A percentile compares a stretch with the other conserved stretches of the same genome.
Conservation (phyloP, 2,888 invertebrate species). For the Empis livida region DNA sequence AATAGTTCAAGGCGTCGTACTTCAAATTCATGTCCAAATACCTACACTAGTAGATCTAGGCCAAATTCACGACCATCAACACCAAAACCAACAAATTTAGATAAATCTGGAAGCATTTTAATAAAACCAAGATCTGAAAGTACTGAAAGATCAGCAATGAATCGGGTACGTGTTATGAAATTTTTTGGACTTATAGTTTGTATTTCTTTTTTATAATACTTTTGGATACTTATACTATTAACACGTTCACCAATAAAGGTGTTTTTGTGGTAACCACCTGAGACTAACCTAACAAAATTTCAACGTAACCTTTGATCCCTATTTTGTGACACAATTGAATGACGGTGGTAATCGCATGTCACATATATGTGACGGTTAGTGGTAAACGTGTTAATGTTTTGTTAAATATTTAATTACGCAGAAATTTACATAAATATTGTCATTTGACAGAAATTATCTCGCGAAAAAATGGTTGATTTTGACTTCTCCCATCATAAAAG, state of each 20-base stretch:
- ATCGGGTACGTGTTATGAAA: conserved; percentile 13
- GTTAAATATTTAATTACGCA: too few relatives aligned
- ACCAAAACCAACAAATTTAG: conserved; percentile 26
- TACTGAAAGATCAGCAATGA: conserved; percentile 24
- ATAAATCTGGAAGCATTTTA: conserved; percentile 6
- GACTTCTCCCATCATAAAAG: conserved; percentile 37
- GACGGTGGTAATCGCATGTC: too few relatives aligned
- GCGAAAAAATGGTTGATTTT: conserved; percentile 37
- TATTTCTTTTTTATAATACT: too few relatives aligned
- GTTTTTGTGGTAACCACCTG: too few relatives aligned
- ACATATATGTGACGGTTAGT: too few relatives aligned
- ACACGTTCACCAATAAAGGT: too few relatives aligned
- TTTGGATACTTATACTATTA: too few relatives aligned
- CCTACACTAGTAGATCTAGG: conserved; percentile 20
- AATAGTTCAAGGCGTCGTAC: neutral
- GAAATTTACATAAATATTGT: neutral
- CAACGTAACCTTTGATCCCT: too few relatives aligned
- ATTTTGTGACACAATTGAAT: too few relatives aligned
- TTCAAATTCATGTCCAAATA: neutral
- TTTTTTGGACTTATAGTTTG: too few relatives aligned
- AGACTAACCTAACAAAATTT: too few relatives aligned
- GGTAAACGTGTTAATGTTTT: too few relatives aligned
- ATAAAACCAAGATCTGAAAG: conserved; percentile 28
- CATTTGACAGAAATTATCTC: conserved; percentile 18
- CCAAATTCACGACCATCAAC: conserved; percentile 22